Evolutionary conservation across 2,797 vertebrate genomes (phyloP).

Genomic region (Spinus pinus): DNA sequence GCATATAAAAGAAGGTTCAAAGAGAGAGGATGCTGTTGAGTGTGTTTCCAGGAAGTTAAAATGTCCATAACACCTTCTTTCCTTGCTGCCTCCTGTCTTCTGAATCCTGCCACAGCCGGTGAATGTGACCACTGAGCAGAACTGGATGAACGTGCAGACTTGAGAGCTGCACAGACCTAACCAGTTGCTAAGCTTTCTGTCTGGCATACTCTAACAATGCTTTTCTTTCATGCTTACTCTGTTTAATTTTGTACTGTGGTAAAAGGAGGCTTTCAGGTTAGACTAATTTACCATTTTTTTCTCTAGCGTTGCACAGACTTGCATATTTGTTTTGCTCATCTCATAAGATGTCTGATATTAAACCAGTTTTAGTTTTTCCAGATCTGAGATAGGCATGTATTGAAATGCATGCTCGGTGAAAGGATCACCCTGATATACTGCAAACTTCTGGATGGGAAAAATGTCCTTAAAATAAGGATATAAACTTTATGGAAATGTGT

Average conservation of each 20-base stretch:
- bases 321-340: background rate
- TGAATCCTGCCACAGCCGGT: background rate
- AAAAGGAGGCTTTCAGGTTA: background rate
- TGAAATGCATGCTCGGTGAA: background rate
- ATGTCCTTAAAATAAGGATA: background rate
- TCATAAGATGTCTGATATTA: background rate
- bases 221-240: background rate
- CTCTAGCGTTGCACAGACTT: background rate
- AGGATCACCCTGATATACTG: background rate
- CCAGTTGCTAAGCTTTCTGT: background rate
- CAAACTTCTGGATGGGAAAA: background rate
- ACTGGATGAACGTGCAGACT: background rate
- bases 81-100: background rate
- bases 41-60: background rate
- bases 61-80: background rate
- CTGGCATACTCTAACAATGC: background rate
- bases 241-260: background rate
- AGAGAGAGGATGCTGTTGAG: background rate
- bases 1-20: background rate
- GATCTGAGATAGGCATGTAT: background rate
- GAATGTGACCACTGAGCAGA: accelerated
- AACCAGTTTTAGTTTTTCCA: background rate
- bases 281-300: background rate
- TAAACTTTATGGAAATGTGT: background rate
- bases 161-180: background rate